Evolutionary conservation across 2,113 vertebrate species (phyloP).

Genomic region (Cheirogaleus medius): DNA sequence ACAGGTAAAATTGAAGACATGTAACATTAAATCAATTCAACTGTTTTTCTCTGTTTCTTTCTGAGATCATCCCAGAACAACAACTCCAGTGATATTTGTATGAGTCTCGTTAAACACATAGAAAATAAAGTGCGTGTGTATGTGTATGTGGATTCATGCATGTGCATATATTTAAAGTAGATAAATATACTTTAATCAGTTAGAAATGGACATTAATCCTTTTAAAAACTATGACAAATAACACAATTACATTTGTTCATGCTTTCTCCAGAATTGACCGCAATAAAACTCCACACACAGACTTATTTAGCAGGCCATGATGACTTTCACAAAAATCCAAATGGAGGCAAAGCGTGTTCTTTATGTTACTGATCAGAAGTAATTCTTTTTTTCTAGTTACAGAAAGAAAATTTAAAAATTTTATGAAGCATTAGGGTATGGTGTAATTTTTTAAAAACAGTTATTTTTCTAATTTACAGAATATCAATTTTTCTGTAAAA

Average conservation of each 20-base stretch:
- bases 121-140: neutral
- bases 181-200: neutral
- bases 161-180: neutral
- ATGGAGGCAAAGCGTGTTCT: neutral
- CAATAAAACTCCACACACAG: neutral
- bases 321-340: neutral
- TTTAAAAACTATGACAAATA: neutral
- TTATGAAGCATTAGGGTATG: neutral
- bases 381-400: neutral
- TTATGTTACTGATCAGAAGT: neutral
- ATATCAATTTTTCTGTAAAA: neutral
- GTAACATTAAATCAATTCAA: neutral
- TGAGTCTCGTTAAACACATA: neutral
- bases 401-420: slow-evolving; percentile 4
- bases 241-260: neutral
- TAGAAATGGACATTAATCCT: neutral
- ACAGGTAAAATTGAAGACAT: neutral
- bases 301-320: neutral
- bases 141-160: too few relatives aligned
- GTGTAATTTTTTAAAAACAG: neutral
- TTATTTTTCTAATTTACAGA: neutral
- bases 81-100: neutral
- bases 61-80: neutral
- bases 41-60: neutral
- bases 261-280: neutral